These are phyloP conservation scores for Nowickia ferox DNA, from an alignment of 2,888 invertebrate species.

Conservation along the genomic window DNA sequence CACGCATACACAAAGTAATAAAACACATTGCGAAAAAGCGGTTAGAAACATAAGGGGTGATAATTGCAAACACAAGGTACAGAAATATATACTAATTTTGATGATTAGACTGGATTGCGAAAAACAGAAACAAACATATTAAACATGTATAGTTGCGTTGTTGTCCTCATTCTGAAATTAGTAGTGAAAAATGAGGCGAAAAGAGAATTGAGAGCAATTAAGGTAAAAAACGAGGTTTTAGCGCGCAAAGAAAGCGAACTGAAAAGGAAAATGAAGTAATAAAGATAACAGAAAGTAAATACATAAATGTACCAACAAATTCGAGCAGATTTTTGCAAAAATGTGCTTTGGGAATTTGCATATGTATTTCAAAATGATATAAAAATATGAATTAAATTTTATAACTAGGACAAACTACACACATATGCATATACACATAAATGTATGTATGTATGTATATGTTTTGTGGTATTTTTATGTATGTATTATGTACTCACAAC, in stretches of 20 bases:
- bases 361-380: background rate
- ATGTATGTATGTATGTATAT: background rate
- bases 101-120: conserved; percentile 6
- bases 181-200: background rate
- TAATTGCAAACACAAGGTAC: conserved; percentile 42
- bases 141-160: background rate
- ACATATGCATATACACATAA: no score
- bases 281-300: background rate
- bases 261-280: conserved; percentile 2
- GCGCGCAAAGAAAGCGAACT: conserved; percentile 45
- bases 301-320: background rate
- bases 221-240: conserved; percentile 30
- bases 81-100: conserved; percentile 20
- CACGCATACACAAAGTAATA: no score
- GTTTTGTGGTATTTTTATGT: background rate
- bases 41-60: conserved; percentile 54
- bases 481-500: background rate
- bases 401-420: background rate
- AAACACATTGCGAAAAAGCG: conserved; percentile 54
- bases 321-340: no score
- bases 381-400: background rate
- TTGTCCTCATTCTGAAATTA: conserved; percentile 13
- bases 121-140: background rate
- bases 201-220: background rate
- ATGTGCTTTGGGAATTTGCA: no score